Conservation (phyloP, 2,797 vertebrate genomes). For the Protonibea diacanthus region DNA sequence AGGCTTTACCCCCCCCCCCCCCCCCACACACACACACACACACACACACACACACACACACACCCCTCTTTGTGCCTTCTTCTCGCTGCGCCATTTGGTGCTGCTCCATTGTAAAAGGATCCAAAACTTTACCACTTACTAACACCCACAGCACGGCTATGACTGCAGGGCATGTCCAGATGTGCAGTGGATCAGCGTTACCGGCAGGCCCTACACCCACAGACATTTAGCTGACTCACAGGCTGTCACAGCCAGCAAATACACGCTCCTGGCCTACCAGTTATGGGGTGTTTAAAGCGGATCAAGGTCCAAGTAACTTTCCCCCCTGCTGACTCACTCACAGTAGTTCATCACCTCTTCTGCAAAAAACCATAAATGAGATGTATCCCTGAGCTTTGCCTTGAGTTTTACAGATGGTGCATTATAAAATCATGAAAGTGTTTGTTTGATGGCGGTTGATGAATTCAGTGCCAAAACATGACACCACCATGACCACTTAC, state of each 20-base stretch:
- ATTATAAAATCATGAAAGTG: slow-evolving; percentile 31
- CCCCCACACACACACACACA: no score
- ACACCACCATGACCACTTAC: slow-evolving; percentile 43
- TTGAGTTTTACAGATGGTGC: slow-evolving; percentile 27
- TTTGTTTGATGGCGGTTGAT: slow-evolving; percentile 43
- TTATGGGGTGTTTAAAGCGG: slow-evolving; percentile 29
- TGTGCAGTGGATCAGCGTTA: slow-evolving; percentile 40
- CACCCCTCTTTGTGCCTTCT: not conserved
- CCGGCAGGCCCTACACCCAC: slow-evolving; percentile 40
- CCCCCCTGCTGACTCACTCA: slow-evolving; percentile 33
- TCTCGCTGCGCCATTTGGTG: slow-evolving; percentile 13
- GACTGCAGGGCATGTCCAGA: slow-evolving; percentile 56
- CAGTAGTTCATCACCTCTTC: slow-evolving; percentile 18
- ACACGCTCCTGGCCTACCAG: slow-evolving; percentile 22
- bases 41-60: no score
- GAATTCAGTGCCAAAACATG: slow-evolving; percentile 41
- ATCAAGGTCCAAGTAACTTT: slow-evolving; percentile 31
- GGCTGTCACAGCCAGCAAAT: slow-evolving; percentile 44
- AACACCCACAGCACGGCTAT: slow-evolving; percentile 16
- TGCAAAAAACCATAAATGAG: slow-evolving; percentile 11
- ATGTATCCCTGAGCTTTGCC: slow-evolving; percentile 16
- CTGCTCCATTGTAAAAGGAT: slow-evolving; percentile 35
- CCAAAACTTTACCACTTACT: slow-evolving; percentile 29
- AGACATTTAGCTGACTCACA: slow-evolving; percentile 43
- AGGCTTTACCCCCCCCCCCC: not conserved